Conservation (phyloP, 2,888 invertebrate genomes). For the Harpalus rufipes region DNA sequence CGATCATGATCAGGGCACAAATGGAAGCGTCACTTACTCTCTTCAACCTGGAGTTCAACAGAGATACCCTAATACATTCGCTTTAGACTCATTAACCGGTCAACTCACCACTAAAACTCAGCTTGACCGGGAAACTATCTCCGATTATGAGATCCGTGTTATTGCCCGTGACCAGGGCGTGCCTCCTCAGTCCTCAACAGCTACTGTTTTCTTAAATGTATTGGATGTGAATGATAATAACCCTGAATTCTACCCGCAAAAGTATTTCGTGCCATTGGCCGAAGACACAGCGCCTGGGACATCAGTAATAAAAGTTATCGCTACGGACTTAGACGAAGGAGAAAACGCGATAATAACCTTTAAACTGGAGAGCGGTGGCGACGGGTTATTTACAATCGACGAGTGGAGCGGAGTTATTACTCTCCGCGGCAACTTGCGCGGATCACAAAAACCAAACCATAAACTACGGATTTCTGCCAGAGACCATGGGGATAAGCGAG, state of each 20-base stretch:
- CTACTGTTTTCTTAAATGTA: conserved; percentile 89
- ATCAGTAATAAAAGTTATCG: conserved; percentile 86
- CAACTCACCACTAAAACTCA: conserved; percentile 87
- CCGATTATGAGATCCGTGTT: conserved; percentile 89
- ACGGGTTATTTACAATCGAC: conserved; percentile 89
- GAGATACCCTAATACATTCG: conserved; percentile 91
- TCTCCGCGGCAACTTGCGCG: conserved; percentile 83
- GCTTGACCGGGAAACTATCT: conserved; percentile 90
- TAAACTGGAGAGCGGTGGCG: conserved; percentile 88
- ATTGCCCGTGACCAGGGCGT: conserved; percentile 95
- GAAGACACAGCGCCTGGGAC: conserved; percentile 84
- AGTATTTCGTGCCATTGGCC: conserved; percentile 88
- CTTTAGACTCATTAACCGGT: conserved; percentile 90
- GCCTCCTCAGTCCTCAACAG: conserved; percentile 93
- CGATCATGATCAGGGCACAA: conserved; percentile 95
- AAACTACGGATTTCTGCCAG: conserved; percentile 88
- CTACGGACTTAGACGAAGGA: conserved; percentile 92
- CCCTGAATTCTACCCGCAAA: conserved; percentile 93
- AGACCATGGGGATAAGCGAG: conserved; percentile 88
- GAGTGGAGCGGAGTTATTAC: conserved; percentile 87
- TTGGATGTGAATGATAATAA: conserved; percentile 95
- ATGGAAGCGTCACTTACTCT: conserved; percentile 92
- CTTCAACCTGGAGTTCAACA: conserved; percentile 88
- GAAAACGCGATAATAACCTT: conserved; percentile 91
- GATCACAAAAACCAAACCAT: conserved; percentile 84